Conservation (phyloP, 2,888 invertebrate species). For the Hirtodrosophila histrioides region DNA sequence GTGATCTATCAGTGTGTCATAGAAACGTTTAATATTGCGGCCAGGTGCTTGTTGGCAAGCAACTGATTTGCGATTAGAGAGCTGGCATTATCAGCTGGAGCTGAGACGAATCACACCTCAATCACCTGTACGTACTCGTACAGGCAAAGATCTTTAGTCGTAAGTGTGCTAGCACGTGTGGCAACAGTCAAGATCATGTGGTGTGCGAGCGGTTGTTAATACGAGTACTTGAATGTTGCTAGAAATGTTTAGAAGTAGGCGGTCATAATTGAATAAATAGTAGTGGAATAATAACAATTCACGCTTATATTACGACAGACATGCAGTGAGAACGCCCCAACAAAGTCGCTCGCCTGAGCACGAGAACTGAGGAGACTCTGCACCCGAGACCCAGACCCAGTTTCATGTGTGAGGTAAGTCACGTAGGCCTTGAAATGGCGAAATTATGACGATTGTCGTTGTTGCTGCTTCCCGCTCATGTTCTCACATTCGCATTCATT, state of each 20-base stretch:
- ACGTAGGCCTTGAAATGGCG: constrained; percentile 77
- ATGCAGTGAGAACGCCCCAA: constrained; percentile 18
- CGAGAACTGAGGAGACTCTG: constrained; percentile 48
- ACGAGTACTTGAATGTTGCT: not conserved
- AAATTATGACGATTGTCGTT: constrained; percentile 56
- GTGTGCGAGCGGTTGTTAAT: constrained; percentile 6
- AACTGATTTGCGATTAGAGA: constrained; percentile 1
- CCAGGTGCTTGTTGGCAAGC: constrained; percentile 8
- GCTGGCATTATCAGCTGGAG: not conserved
- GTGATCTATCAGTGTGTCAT: constrained; percentile 27
- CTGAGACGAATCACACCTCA: not conserved
- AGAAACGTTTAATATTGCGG: constrained; percentile 9
- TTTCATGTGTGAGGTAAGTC: constrained; percentile 72
- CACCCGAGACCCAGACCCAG: constrained; percentile 48
- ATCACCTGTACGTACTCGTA: not conserved
- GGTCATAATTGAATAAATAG: constrained; percentile 30
- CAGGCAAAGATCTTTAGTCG: constrained; percentile 49
- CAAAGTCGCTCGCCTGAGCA: constrained; percentile 5
- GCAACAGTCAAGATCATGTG: constrained; percentile 55
- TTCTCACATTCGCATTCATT: constrained; percentile 54
- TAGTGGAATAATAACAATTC: constrained; percentile 22
- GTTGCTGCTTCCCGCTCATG: constrained; percentile 15
- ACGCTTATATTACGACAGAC: constrained; percentile 37
- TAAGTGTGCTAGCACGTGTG: constrained; percentile 49
- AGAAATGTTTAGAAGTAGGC: constrained; percentile 25